These are phyloP conservation scores for Tor tambroides DNA, from an alignment of 2,113 vertebrate species.

Conservation along the genomic window DNA sequence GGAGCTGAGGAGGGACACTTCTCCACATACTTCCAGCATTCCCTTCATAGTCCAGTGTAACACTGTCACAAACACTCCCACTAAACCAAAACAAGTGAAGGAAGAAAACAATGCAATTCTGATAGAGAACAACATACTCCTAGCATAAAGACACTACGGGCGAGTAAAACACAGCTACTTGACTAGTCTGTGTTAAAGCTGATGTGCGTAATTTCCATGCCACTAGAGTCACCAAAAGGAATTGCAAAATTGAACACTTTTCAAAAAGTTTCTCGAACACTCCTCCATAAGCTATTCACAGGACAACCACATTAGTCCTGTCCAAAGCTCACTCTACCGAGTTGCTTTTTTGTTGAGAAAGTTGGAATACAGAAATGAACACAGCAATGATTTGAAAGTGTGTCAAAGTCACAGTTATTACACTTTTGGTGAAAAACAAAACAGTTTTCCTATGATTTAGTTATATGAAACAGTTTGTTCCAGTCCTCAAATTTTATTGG, in stretches of 20 bases:
- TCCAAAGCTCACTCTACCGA: not conserved
- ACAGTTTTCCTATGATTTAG: not conserved
- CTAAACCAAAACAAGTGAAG: constrained; percentile 33
- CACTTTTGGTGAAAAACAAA: no score
- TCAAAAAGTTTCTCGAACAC: not conserved
- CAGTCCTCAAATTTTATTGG: not conserved
- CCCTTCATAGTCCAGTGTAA: constrained; percentile 28
- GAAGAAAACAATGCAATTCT: not conserved
- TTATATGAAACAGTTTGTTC: not conserved
- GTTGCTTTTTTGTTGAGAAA: no score
- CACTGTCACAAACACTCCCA: not conserved
- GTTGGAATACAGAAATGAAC: no score
- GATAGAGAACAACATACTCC: not conserved
- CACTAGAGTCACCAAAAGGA: not conserved
- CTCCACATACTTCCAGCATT: constrained; percentile 45
- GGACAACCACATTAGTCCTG: not conserved
- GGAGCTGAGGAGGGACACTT: constrained; percentile 30
- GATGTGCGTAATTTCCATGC: not conserved
- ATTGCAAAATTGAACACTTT: not conserved
- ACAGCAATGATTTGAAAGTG: not conserved
- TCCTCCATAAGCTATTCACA: not conserved
- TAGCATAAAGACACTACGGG: not conserved
- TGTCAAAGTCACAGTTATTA: no score
- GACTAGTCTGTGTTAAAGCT: not conserved
- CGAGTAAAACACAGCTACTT: not conserved